A percentile compares a stretch with the other conserved stretches of the same genome.
These are phyloP conservation scores for Dicrostonyx torquatus DNA, from an alignment of 2,797 vertebrate genomes.

Conservation along the genomic window DNA sequence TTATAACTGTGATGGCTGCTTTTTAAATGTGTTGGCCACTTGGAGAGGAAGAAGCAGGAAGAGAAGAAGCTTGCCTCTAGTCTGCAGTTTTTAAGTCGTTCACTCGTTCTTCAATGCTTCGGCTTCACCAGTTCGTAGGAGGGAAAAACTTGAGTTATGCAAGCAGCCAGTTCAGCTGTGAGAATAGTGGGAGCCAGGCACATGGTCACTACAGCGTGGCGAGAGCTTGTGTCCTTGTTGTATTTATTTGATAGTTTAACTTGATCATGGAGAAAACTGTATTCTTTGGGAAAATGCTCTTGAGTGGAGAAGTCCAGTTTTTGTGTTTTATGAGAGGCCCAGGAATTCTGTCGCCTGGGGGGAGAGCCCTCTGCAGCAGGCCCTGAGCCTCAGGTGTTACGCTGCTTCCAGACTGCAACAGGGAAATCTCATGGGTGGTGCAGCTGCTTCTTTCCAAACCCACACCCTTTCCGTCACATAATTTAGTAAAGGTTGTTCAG, in stretches of 20 bases:
- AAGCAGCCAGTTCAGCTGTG: constrained; percentile 72
- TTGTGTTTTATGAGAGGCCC: background rate
- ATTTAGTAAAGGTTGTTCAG: background rate
- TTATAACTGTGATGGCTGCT: constrained; percentile 61
- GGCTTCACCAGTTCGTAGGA: constrained; percentile 57
- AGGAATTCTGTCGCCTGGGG: background rate
- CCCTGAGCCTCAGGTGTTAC: background rate
- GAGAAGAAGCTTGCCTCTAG: constrained; percentile 29
- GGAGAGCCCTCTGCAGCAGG: background rate
- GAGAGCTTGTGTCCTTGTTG: constrained; percentile 49
- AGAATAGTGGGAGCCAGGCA: constrained; percentile 66
- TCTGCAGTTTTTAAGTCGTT: constrained; percentile 66
- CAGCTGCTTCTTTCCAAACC: background rate
- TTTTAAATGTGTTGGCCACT: constrained; percentile 53
- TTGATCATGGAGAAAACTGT: constrained; percentile 56
- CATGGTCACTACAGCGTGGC: constrained; percentile 27
- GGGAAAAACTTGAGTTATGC: constrained; percentile 68
- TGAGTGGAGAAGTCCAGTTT: constrained; percentile 30
- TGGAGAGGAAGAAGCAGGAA: background rate
- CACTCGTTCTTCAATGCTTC: constrained; percentile 70
- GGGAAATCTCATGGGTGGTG: background rate
- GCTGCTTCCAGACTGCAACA: background rate
- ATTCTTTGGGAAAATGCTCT: constrained; percentile 48
- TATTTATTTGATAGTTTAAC: constrained; percentile 78
- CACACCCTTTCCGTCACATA: background rate